Base-by-base conservation (phyloP, 2,113 vertebrate species). In the Irena cyanogastra region DNA sequence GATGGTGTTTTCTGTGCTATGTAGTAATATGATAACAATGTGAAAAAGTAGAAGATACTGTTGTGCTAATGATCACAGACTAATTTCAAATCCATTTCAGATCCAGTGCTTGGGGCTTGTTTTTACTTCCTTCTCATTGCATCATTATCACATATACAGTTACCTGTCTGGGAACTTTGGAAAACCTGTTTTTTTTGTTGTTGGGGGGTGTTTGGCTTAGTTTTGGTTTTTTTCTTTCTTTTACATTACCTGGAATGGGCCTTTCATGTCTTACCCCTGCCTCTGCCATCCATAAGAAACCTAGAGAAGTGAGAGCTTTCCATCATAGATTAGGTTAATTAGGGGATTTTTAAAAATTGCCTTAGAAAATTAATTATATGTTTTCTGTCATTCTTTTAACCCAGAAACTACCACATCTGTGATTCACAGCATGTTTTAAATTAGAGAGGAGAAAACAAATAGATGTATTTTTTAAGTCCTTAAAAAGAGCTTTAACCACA, bases 311-410 rank as follows among this genome's bases (percentile, higher is more conserved):
- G 37, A 61, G 13, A 80, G 31, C 18, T 61, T 13, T 28, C 16
- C 2, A 1, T 75, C 50, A 65, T 2, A 33, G 17, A 56, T 54
- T 41, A 70, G 50, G 9, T 41, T 64, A 47, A 19, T n/a, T 56
- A 23, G 21, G 10, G 4, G 4, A 3, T 7, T 49, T 66, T 53
- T 26, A 2, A 0, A 28, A 78, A 64, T 60, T 16, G 3, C 6
- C 7, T 74, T 74, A 21, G 41, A 59, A 64, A 54, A 42, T 12
- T 0, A 8, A 11, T 41, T 65, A 1, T 44, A 6, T 74, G 26
- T 77, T 72, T 84, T 42, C 22, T 35, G 7, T 45, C 19, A 60
- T 53, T 78, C 10, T 53, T 60, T 61, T 76, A 57, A 94, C n/a
- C 8, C 4, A 44, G 33, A 63, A 53, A 3, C 18, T 45, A 27